Evolutionary conservation across 2,888 invertebrate species (phyloP), one percentile per base, ranked within the genome.

Genomic region (Drosophila mimica): DNA sequence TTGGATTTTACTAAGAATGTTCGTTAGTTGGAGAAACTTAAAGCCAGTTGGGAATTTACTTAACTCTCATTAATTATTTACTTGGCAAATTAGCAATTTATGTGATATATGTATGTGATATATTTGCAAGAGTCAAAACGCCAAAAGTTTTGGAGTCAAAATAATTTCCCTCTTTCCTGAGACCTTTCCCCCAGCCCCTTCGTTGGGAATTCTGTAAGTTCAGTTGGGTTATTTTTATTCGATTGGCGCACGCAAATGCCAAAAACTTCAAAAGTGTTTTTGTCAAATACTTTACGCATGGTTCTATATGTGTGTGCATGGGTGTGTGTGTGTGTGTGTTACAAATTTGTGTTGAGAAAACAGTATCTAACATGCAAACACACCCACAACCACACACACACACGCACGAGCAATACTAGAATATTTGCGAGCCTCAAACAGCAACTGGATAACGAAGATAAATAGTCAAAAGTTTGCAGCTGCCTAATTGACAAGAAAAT

Each of bases 401-500:
- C 46, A 38, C 38, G 38, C 61, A 34, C 38, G 33, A 53, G 28
- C 62, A 59, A n/a, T 56, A 8, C 56, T 28, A 38, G n/a, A 54
- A 54, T 58, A 51, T 64, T 33, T 61, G 51, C 30, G 48, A 46
- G 63, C 38, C 33, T 30, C 38, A 40, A 40, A 28, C 53, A 46
- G 59, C 53, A 49, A 75, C n/a, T 52, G 56, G n/a, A 74, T 71
- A 81, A 73, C 78, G 85, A 87, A 89, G 89, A 87, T 82, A 88
- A 88, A 89, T 85, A 75, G 81, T 74, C 72, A 52, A 88, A 86
- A 89, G 79, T 86, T 86, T 89, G 67, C 70, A 63, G 64, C 40
- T 76, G 76, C 82, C 81, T 87, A 89, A 87, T 89, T 87, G 86
- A 84, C 81, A 81, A 84, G 86, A 87, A 87, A 89, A 86, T 86